phyloP scores from a whole-genome alignment of 2,888 invertebrate species.

The Acrobasis repandana region DNA sequence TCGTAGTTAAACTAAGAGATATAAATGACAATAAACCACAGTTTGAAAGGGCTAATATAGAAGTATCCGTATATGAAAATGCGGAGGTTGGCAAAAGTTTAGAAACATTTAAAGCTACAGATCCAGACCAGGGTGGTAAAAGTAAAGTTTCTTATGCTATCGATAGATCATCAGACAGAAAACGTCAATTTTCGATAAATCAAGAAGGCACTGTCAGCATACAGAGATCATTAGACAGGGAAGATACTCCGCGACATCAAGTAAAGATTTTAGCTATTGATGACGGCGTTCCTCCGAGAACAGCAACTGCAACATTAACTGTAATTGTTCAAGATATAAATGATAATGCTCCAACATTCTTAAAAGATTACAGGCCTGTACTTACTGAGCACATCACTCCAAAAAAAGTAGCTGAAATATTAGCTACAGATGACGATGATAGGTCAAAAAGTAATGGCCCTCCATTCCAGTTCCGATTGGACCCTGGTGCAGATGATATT shows the following conservation, averaged over 20 bases:
- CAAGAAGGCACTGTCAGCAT: slow-evolving; percentile 97
- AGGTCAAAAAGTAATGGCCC: slow-evolving; percentile 97
- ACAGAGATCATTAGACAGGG: slow-evolving; percentile 95
- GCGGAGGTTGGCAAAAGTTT: slow-evolving; percentile 94
- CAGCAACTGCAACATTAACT: slow-evolving; percentile 95
- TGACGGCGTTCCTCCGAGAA: slow-evolving; percentile 95
- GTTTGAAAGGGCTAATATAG: slow-evolving; percentile 96
- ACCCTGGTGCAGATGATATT: slow-evolving; percentile 96
- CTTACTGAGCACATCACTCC: slow-evolving; percentile 96
- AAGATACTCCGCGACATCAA: slow-evolving; percentile 97
- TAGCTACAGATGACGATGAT: slow-evolving; percentile 97
- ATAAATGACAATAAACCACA: slow-evolving; percentile 99
- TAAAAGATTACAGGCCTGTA: slow-evolving; percentile 96
- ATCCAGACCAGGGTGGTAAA: slow-evolving; percentile 97
- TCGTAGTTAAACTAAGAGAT: slow-evolving; percentile 95
- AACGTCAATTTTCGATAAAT: slow-evolving; percentile 96
- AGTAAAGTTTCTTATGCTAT: slow-evolving; percentile 96
- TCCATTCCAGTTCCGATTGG: slow-evolving; percentile 97
- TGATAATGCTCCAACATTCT: slow-evolving; percentile 96
- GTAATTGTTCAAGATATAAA: slow-evolving; percentile 98
- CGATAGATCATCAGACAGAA: slow-evolving; percentile 95
- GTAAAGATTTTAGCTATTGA: slow-evolving; percentile 98
- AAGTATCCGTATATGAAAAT: slow-evolving; percentile 95
- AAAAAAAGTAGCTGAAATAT: slow-evolving; percentile 94
- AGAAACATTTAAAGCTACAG: slow-evolving; percentile 97